Base-by-base conservation (phyloP, 2,888 invertebrate genomes). In the Heterodera filipjevi region DNA sequence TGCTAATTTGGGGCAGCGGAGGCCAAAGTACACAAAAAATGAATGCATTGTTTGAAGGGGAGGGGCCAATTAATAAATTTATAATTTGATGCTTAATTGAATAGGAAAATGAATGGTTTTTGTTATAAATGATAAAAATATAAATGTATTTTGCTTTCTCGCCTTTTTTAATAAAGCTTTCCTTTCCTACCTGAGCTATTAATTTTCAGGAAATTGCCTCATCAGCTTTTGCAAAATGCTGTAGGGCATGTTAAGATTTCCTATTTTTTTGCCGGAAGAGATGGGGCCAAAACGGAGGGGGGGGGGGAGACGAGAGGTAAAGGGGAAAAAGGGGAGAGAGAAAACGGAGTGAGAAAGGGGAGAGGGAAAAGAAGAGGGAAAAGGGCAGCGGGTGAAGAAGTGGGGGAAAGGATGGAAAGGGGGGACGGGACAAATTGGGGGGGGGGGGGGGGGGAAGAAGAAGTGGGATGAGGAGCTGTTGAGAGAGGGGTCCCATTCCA, bases 11-110 rank as follows among this genome's bases (percentile, higher is more conserved):
- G 22, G 19, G 10, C 27, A 2, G 12, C 10, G n/a, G 27, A 59
- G 59, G 59, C 59, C 59, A 59, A 59, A 59, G 59, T 27, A 59
- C 59, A 59, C 59, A 53, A n/a, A 27, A 27, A n/a, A 27, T 59
- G 10, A 53, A 53, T 53, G n/a, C 53, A 22, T 19, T 53, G 22
- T 19, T 53, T 19, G 53, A 22, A 53, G n/a, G 19, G 19, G 19
- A 22, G 22, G 22, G 53, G 49, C 19, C 19, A 5, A 5, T n/a
- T n/a, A n/a, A n/a, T n/a, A n/a, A n/a, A n/a, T n/a, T n/a, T n/a
- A n/a, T n/a, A n/a, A n/a, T n/a, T n/a, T n/a, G n/a, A n/a, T n/a
- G n/a, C n/a, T n/a, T n/a, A n/a, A n/a, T n/a, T n/a, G n/a, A n/a
- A n/a, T n/a, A n/a, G n/a, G n/a, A n/a, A n/a, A n/a, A n/a, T n/a